Evolutionary conservation across 1,140 invertebrate species (phyloP).

Genomic region (Scaptomyza hsui): DNA sequence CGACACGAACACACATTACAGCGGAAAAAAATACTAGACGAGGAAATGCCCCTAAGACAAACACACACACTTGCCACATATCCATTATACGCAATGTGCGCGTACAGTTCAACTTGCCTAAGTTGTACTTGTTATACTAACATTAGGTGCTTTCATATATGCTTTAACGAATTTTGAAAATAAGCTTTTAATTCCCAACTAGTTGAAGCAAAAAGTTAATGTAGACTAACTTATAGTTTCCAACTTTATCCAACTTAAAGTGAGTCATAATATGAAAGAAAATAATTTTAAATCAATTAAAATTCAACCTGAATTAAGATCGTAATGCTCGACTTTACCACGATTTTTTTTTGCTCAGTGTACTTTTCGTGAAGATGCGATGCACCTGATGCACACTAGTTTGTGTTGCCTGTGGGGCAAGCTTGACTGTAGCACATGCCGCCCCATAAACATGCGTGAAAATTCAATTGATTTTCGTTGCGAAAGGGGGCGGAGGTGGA

Average conservation of each 20-base stretch:
- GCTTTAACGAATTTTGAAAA: neutral
- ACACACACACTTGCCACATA: conserved; percentile 67
- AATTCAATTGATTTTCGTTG: conserved; percentile 76
- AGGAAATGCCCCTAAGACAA: conserved; percentile 63
- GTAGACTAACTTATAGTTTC: too few relatives aligned
- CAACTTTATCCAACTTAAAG: too few relatives aligned
- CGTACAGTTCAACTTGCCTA: conserved; percentile 16
- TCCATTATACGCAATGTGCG: conserved; percentile 16
- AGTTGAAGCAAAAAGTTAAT: neutral
- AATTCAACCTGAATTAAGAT: too few relatives aligned
- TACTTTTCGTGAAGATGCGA: too few relatives aligned
- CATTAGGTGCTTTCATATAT: neutral
- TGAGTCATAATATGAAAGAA: too few relatives aligned
- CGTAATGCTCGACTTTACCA: too few relatives aligned
- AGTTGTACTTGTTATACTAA: neutral
- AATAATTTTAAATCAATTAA: too few relatives aligned
- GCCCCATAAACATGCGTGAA: conserved; percentile 74
- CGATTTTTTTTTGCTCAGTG: too few relatives aligned
- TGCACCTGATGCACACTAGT: too few relatives aligned
- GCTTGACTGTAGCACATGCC: conserved; percentile 25
- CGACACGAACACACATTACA: conserved; percentile 28
- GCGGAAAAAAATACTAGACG: conserved; percentile 28
- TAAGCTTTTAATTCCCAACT: neutral
- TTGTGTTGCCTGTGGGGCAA: neutral
- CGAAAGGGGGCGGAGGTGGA: neutral